Percentiles rank a stretch among this genome's conserved stretches.
These are phyloP conservation scores for Julus scanicus DNA, from an alignment of 2,888 invertebrate genomes.

Conservation along the genomic window DNA sequence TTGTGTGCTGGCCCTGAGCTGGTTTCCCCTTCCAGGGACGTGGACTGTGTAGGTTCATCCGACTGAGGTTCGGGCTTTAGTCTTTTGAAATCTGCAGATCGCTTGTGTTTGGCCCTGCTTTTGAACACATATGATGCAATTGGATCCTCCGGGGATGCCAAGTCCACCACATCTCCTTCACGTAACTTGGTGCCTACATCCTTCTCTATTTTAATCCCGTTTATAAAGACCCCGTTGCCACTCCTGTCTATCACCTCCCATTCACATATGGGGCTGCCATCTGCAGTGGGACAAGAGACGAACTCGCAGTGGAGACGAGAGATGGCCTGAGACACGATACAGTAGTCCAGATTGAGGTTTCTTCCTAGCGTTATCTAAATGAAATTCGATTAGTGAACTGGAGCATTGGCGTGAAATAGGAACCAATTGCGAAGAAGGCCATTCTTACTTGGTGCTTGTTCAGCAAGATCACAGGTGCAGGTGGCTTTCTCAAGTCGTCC, in stretches of 20 bases:
- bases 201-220: background rate
- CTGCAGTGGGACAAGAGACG: background rate
- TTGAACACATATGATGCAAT: background rate
- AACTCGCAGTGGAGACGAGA: background rate
- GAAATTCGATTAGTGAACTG: background rate
- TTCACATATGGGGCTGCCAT: background rate
- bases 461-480: background rate
- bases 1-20: background rate
- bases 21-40: background rate
- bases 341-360: background rate
- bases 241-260: background rate
- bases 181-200: background rate
- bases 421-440: background rate
- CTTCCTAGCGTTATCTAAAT: background rate
- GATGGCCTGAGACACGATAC: background rate
- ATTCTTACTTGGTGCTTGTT: background rate
- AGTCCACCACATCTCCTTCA: background rate
- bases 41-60: background rate
- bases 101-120: background rate
- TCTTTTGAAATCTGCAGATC: background rate
- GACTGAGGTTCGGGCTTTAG: background rate
- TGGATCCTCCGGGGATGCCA: background rate
- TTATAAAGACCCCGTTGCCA: conserved; percentile 26
- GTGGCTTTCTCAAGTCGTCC: background rate
- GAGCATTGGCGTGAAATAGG: background rate